phyloP scores from a whole-genome alignment of 2,797 vertebrate genomes.

The Scolopax bukidnonensis region DNA sequence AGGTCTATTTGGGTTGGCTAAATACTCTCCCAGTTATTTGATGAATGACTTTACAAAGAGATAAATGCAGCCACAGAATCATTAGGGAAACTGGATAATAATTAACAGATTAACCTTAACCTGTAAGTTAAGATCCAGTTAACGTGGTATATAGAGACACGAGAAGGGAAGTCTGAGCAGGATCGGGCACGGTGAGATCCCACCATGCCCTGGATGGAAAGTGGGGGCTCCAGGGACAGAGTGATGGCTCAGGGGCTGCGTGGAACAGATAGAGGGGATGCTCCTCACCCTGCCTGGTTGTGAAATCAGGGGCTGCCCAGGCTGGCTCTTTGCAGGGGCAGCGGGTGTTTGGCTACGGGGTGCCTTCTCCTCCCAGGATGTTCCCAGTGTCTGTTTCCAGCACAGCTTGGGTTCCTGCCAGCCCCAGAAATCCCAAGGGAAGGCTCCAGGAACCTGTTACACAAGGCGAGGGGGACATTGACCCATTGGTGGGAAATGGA shows the following conservation, averaged over 20 bases:
- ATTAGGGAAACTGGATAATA: background rate
- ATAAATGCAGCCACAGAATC: background rate
- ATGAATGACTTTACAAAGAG: background rate
- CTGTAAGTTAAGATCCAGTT: background rate
- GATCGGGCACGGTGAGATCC: background rate
- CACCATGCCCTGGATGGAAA: background rate
- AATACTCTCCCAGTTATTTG: background rate
- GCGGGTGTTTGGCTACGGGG: accelerated
- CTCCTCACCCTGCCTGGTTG: background rate
- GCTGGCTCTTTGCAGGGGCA: background rate
- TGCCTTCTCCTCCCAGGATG: background rate
- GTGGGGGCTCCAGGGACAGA: background rate
- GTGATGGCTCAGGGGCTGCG: background rate
- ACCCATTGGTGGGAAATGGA: background rate
- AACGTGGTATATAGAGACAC: accelerated
- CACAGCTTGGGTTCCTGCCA: background rate
- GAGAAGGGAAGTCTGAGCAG: background rate
- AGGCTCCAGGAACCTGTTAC: background rate
- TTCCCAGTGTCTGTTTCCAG: background rate
- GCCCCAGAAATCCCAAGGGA: background rate
- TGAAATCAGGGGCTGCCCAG: background rate
- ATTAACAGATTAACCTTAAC: background rate
- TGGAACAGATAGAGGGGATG: accelerated
- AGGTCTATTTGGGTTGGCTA: background rate
- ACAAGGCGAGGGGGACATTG: background rate